phyloP scores from a whole-genome alignment of 2,113 vertebrate species.

The Heliornis fulica region DNA sequence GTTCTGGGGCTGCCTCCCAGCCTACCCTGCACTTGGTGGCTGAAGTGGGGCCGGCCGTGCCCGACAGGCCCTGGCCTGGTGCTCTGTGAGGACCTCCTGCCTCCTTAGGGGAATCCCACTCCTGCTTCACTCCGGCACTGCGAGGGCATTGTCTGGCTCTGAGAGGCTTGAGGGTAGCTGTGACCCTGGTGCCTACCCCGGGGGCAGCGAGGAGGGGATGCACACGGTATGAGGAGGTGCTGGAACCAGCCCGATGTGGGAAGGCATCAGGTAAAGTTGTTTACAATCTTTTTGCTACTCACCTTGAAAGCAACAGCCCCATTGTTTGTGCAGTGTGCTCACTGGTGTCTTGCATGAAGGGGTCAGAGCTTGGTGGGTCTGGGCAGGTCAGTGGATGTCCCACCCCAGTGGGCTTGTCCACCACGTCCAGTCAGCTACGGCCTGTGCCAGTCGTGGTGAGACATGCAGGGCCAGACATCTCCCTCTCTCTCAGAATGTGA shows the following conservation, averaged over 20 bases:
- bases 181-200: no score
- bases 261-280: background rate
- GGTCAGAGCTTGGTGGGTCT: no score
- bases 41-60: fast-evolving
- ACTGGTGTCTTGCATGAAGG: fast-evolving
- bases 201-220: fast-evolving
- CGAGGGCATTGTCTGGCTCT: fast-evolving
- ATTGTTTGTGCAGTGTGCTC: fast-evolving
- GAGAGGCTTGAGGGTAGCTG: background rate
- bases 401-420: fast-evolving
- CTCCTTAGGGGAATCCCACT: fast-evolving
- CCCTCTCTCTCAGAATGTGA: no score
- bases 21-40: no score
- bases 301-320: fast-evolving
- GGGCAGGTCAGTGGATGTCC: fast-evolving
- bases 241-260: fast-evolving
- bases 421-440: background rate
- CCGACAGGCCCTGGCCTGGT: background rate
- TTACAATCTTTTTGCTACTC: background rate
- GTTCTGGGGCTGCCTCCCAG: background rate
- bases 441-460: background rate
- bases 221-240: background rate
- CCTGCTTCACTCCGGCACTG: background rate
- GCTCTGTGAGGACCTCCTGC: fast-evolving
- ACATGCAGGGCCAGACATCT: fast-evolving